Conservation (phyloP, 1,140 invertebrate species). For the Drosophila punjabiensis region DNA sequence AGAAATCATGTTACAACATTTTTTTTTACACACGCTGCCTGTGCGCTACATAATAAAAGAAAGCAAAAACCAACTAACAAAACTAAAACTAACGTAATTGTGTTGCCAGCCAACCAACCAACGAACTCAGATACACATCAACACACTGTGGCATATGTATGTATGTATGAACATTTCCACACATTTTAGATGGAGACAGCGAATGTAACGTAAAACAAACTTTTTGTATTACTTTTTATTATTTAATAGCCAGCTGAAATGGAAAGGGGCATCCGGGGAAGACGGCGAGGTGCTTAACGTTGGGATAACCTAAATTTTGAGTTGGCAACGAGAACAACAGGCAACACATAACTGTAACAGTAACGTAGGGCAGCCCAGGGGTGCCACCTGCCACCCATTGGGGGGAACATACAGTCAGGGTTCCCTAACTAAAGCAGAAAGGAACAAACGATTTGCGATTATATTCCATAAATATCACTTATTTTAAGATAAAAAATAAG, state of each 20-base stretch:
- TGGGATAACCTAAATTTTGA: constrained; percentile 68
- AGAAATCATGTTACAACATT: constrained; percentile 38
- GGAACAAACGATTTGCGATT: not conserved
- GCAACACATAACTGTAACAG: constrained; percentile 30
- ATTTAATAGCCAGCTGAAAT: constrained; percentile 50
- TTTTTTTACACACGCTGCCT: constrained; percentile 19
- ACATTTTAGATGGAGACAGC: constrained; percentile 34
- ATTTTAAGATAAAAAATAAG: not conserved
- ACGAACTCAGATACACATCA: constrained; percentile 22
- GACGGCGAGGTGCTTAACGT: constrained; percentile 28
- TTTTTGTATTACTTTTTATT: constrained; percentile 60
- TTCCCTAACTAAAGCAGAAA: constrained; percentile 4
- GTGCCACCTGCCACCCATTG: constrained; percentile 52
- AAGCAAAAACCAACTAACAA: constrained; percentile 17
- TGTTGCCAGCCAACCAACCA: constrained; percentile 61
- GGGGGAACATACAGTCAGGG: constrained; percentile 8
- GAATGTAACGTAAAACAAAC: constrained; percentile 52
- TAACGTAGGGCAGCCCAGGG: constrained; percentile 40
- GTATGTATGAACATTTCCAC: constrained; percentile 20
- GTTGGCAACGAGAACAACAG: constrained; percentile 46
- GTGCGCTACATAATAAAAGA: constrained; percentile 36
- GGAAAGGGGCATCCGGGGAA: not conserved
- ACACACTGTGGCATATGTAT: not conserved
- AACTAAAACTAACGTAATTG: constrained; percentile 38
- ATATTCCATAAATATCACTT: not conserved